A percentile compares a stretch with the other conserved stretches of the same genome.
Conservation (phyloP, 1,140 invertebrate genomes). For the Globodera rostochiensis region DNA sequence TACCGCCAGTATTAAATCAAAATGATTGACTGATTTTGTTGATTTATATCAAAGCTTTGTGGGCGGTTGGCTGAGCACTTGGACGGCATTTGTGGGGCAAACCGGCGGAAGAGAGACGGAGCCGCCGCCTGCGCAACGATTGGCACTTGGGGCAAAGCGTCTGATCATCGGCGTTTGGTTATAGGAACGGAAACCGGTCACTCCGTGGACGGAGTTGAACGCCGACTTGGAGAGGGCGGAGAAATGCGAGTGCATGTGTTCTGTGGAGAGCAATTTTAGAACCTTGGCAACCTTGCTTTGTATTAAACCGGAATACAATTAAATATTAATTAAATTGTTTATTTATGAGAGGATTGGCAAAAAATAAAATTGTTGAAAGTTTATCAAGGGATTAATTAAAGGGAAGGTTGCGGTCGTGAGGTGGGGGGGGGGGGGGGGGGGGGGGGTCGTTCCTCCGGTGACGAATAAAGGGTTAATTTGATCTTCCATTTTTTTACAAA, state of each 20-base stretch:
- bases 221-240: slow-evolving; percentile 14
- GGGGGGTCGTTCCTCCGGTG: too few species aligned
- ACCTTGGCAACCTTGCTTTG: too few species aligned
- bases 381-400: too few species aligned
- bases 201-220: background rate
- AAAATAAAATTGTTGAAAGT: too few species aligned
- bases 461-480: too few species aligned
- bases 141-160: background rate
- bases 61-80: background rate
- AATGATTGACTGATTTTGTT: background rate
- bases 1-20: background rate
- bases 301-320: too few species aligned
- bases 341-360: too few species aligned
- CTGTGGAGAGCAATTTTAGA: background rate
- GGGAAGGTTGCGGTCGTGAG: too few species aligned
- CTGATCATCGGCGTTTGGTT: background rate
- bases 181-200: background rate
- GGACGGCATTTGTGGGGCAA: background rate
- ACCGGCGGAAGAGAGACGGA: background rate
- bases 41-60: background rate
- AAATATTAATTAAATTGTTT: too few species aligned
- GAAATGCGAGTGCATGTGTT: slow-evolving; percentile 42
- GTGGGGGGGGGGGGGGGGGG: too few species aligned
- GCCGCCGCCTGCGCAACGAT: background rate
- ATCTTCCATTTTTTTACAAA: too few species aligned